These are phyloP conservation scores for Coenonympha glycerion DNA, from an alignment of 2,888 invertebrate species.

Conservation along the genomic window DNA sequence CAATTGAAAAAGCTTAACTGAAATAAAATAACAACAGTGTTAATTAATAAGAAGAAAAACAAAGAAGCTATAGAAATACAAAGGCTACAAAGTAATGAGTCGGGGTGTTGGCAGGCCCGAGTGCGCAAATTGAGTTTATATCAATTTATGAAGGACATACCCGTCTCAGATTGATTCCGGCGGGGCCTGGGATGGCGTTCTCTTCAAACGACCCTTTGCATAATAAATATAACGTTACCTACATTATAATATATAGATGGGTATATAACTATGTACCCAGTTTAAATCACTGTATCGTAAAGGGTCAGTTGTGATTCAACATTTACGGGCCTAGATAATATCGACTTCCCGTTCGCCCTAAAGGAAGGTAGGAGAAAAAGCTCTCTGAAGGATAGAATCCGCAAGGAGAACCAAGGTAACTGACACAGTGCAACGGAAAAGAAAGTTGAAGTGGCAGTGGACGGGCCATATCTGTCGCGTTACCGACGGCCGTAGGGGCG, in stretches of 20 bases:
- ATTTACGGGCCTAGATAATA: too few relatives aligned
- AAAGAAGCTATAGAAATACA: constrained; percentile 10
- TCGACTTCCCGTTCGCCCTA: too few relatives aligned
- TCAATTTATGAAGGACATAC: constrained; percentile 43
- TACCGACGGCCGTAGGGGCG: too few relatives aligned
- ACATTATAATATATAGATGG: too few relatives aligned
- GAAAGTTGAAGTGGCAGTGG: too few relatives aligned
- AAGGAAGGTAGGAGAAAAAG: too few relatives aligned
- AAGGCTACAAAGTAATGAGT: constrained; percentile 21
- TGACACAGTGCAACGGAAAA: too few relatives aligned
- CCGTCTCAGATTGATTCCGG: constrained; percentile 37
- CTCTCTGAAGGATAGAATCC: too few relatives aligned
- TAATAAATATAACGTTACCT: neutral
- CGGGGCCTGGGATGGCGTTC: neutral
- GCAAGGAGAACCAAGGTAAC: too few relatives aligned
- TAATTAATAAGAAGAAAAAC: constrained; percentile 2
- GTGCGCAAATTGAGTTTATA: constrained; percentile 50
- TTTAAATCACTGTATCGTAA: neutral
- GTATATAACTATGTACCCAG: neutral
- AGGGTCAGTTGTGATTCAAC: neutral
- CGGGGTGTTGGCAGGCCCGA: constrained; percentile 20
- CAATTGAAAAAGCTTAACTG: too few relatives aligned
- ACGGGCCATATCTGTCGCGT: too few relatives aligned
- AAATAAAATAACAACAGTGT: neutral
- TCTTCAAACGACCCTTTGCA: neutral